phyloP scores from a whole-genome alignment of 1,140 invertebrate species.

The Brachionus manjavacas region DNA sequence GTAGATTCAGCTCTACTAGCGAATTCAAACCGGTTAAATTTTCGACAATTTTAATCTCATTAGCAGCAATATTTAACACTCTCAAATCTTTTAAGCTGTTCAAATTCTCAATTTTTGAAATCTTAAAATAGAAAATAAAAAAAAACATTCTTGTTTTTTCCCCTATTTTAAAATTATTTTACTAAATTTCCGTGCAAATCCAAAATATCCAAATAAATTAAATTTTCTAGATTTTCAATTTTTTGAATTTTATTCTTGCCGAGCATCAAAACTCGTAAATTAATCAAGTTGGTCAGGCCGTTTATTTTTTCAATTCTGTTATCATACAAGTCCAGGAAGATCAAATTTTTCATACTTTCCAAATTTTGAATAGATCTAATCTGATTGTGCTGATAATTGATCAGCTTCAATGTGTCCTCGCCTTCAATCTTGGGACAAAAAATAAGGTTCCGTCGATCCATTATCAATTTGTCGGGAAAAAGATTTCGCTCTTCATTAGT shows the following conservation, averaged over 20 bases:
- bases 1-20: constrained; percentile 79
- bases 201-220: constrained; percentile 74
- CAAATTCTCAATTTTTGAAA: constrained; percentile 61
- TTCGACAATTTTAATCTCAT: constrained; percentile 78
- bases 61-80: constrained; percentile 83
- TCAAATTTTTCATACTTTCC: constrained; percentile 66
- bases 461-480: constrained; percentile 25
- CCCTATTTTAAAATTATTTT: constrained; percentile 56
- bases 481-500: neutral
- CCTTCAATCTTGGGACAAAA: constrained; percentile 69
- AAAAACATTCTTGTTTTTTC: no score
- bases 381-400: constrained; percentile 84
- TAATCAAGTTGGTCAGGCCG: constrained; percentile 68
- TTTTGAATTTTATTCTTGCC: constrained; percentile 78
- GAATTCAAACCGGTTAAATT: constrained; percentile 74
- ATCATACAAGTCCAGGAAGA: constrained; percentile 86
- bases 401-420: constrained; percentile 70
- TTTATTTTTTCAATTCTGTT: constrained; percentile 82
- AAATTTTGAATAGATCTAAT: constrained; percentile 70
- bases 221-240: constrained; percentile 69
- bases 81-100: constrained; percentile 67
- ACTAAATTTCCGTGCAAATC: constrained; percentile 86
- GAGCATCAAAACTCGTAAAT: constrained; percentile 74
- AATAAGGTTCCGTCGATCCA: constrained; percentile 51
- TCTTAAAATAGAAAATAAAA: constrained; percentile 47